Base-by-base conservation (phyloP, 2,113 vertebrate species). In the Rhea americana region DNA sequence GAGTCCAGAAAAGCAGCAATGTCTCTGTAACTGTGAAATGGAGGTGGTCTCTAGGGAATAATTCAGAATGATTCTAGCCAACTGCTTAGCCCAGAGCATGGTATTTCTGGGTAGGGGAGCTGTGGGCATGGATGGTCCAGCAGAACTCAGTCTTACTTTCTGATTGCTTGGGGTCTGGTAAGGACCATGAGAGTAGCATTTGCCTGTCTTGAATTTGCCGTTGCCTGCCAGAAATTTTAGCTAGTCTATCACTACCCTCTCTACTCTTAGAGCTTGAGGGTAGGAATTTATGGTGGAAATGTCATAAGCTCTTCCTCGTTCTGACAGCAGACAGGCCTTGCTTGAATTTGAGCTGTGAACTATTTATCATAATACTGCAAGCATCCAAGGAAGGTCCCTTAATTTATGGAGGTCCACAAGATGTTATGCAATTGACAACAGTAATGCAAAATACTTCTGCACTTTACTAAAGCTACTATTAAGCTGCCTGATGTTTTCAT, bases 401-500 rank as follows among this genome's bases (percentile, higher is more conserved):
- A 87, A 96, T 75, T 89, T 89, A 87, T 90, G 73, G 85, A 80
- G 56, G 82, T 17, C 66, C 51, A 78, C 70, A 84, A 85, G 89
- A 76, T 81, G 70, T 97, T 97, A 93, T 95, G 94, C 97, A 97
- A 96, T 74, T 97, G 95, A 97, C 95, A 94, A 86, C 65, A 92
- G 0, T 39, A 94, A 95, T 88, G 93, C 78, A 96, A 95, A 96
- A 95, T 80, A 92, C 82, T 97, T 96, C 94, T 97, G 92, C 88
- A 85, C 91, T 97, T 96, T 84, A 62, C 94, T 96, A 94, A 97
- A 91, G 93, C 96, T 95, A 96, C 97, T 97, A 97, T 73, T 96
- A 96, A 97, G 96, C 93, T 28, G 70, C 91, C 89, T 95, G 87
- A 91, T 97, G 93, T 97, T 97, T 97, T 96, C 97, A 96, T 85